Conservation (phyloP, 2,113 vertebrate genomes). For the Leptobrachium leishanense region DNA sequence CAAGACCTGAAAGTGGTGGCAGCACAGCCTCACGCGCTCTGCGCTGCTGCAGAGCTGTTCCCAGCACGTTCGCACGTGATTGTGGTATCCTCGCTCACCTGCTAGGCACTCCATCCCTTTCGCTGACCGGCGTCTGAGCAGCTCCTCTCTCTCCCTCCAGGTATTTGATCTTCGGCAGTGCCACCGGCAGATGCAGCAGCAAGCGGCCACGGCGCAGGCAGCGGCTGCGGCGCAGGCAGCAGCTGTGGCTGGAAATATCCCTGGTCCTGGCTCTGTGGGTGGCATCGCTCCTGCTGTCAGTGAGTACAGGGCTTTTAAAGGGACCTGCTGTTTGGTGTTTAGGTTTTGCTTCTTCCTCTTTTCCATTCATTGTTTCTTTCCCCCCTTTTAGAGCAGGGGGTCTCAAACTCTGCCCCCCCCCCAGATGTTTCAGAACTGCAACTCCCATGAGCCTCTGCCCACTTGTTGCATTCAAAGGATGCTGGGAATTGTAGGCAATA, state of each 20-base stretch:
- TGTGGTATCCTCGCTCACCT: too few species aligned
- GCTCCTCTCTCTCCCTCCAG: slow-evolving; percentile 46
- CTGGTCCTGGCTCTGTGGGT: slow-evolving; percentile 90
- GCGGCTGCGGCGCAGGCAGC: slow-evolving; percentile 91
- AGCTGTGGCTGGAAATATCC: slow-evolving; percentile 90
- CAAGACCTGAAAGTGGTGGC: neutral
- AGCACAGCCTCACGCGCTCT: neutral
- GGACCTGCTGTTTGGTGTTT: neutral
- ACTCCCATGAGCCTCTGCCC: too few species aligned
- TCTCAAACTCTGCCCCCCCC: too few species aligned
- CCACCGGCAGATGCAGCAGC: slow-evolving; percentile 81
- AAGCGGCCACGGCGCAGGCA: slow-evolving; percentile 86
- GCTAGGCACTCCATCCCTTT: too few species aligned
- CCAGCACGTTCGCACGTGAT: neutral
- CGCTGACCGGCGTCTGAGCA: neutral
- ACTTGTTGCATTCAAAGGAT: too few species aligned
- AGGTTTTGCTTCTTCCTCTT: too few species aligned
- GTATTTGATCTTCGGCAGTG: slow-evolving; percentile 80
- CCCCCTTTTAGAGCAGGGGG: too few species aligned
- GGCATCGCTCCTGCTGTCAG: slow-evolving; percentile 95
- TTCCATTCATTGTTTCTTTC: too few species aligned
- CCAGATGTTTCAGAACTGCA: too few species aligned
- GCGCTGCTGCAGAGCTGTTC: neutral
- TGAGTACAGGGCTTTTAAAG: slow-evolving; percentile 64
- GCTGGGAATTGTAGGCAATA: too few species aligned